Base-by-base conservation (phyloP, 2,113 vertebrate species). In the Podilymbus podiceps region DNA sequence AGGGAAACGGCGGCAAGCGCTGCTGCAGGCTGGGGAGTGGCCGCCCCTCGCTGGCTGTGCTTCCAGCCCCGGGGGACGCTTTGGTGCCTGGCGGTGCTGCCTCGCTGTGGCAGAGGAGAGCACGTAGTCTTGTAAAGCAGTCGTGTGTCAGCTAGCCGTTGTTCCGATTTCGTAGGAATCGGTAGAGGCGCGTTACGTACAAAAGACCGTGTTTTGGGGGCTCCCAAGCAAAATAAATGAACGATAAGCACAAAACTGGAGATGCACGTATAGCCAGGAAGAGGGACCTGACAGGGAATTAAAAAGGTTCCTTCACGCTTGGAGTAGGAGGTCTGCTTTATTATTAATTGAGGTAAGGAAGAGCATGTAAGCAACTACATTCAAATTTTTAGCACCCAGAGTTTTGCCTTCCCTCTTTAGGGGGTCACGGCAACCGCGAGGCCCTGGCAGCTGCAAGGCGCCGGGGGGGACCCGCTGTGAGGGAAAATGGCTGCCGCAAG, bases 391-490 rank as follows among this genome's bases (percentile, higher is more conserved):
- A 52, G 13, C 44, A 6, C 28, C 6, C 2, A 6, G 12, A 11
- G 4, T 13, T 35, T 13, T 6, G 7, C 23, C 4, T 14, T 13
- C 20, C 5, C 5, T 8, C 7, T 16, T 52, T 0, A 3, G 5
- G 6, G 59, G 13, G 3, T 18, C 28, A 5, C 16, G 19, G 33
- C 18, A 27, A 4, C 38, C 15, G 6, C 20, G 1, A 13, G 16
- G 14, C 25, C 13, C 31, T 3, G 58, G 6, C 5, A 8, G 9
- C 5, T 14, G 8, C 12, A 4, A 4, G 4, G 13, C 17, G 4
- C 2, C 4, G 4, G 6, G 9, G 4, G 5, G 3, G 20, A 1
- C 24, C 12, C 2, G 11, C n/a, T 8, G 8, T 3, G 16, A 30
- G 12, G 30, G 47, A 15, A 85, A 50, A 78, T 62, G 73, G 80